These are phyloP conservation scores for Subanguina moxae DNA, from an alignment of 1,140 invertebrate species.

Conservation along the genomic window DNA sequence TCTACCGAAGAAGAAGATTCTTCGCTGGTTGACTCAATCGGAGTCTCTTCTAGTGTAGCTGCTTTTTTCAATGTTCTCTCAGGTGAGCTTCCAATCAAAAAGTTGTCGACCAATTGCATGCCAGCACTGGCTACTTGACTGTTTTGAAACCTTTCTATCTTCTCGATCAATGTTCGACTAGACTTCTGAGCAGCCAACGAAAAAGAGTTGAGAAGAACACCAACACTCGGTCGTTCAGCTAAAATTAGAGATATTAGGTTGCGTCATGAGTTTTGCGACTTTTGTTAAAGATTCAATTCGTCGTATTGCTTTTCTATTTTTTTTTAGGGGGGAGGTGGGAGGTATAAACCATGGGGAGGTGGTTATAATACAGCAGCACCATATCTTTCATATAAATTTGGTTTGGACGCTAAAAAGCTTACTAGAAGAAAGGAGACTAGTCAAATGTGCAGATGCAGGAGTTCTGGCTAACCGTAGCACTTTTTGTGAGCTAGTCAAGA, in stretches of 20 bases:
- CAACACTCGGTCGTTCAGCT: not conserved
- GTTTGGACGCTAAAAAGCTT: not conserved
- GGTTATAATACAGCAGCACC: too few relatives aligned
- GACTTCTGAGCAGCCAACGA: constrained; percentile 1
- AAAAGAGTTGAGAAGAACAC: constrained; percentile 5
- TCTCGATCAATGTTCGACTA: not conserved
- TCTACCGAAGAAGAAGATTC: too few relatives aligned
- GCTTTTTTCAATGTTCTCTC: not conserved
- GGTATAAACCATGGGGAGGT: too few relatives aligned
- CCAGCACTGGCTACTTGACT: constrained; percentile 6
- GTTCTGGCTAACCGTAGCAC: not conserved
- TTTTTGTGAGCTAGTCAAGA: too few relatives aligned
- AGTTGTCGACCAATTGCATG: constrained; percentile 9
- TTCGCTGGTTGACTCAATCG: too few relatives aligned
- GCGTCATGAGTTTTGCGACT: not conserved
- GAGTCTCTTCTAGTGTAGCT: not conserved
- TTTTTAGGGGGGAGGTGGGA: too few relatives aligned
- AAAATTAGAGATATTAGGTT: not conserved
- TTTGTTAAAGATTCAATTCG: not conserved
- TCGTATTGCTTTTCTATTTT: too few relatives aligned
- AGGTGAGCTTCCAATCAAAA: constrained; percentile 5
- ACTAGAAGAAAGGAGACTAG: not conserved
- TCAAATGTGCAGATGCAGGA: not conserved
- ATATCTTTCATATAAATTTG: not conserved
- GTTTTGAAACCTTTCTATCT: constrained; percentile 6